A percentile compares a stretch with the other conserved stretches of the same genome.
Conservation (phyloP, 2,888 invertebrate species). For the Nysson spinosus region DNA sequence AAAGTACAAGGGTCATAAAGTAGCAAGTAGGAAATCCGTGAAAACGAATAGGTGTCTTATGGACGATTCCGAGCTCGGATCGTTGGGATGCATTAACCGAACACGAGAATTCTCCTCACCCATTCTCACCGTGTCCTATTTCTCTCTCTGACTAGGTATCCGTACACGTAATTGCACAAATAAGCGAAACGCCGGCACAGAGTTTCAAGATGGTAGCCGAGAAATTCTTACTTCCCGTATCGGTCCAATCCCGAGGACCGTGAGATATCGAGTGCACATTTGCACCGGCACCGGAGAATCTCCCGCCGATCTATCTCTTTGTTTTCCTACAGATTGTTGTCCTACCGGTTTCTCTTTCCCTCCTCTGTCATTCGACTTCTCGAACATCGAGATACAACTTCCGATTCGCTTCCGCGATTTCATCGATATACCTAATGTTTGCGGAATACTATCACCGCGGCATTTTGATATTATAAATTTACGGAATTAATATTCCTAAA, state of each 20-base stretch:
- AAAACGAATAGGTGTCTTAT: constrained; percentile 22
- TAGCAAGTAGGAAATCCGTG: constrained; percentile 7
- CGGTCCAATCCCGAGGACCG: constrained; percentile 16
- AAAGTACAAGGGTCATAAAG: constrained; percentile 12
- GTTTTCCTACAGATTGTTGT: constrained; percentile 11
- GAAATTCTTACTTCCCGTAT: too few relatives aligned
- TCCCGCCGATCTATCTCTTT: constrained; percentile 8
- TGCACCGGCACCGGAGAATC: constrained; percentile 10
- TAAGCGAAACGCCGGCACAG: constrained; percentile 21
- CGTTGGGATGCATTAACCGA: too few relatives aligned
- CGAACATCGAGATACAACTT: constrained; percentile 1
- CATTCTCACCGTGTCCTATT: too few relatives aligned
- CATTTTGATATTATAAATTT: constrained; percentile 29
- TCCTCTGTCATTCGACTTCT: not conserved
- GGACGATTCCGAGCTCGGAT: not conserved
- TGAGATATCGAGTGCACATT: constrained; percentile 33
- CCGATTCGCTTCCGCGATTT: constrained; percentile 6
- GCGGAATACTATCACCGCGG: constrained; percentile 7
- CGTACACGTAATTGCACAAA: constrained; percentile 25
- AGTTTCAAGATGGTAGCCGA: not conserved
- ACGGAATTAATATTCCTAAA: too few relatives aligned
- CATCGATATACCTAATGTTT: constrained; percentile 25
- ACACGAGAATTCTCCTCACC: not conserved
- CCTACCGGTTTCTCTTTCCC: not conserved
- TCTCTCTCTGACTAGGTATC: too few relatives aligned